These are phyloP conservation scores for Scaptodrosophila latifasciaeformis DNA, from an alignment of 2,888 invertebrate species.

Conservation along the genomic window DNA sequence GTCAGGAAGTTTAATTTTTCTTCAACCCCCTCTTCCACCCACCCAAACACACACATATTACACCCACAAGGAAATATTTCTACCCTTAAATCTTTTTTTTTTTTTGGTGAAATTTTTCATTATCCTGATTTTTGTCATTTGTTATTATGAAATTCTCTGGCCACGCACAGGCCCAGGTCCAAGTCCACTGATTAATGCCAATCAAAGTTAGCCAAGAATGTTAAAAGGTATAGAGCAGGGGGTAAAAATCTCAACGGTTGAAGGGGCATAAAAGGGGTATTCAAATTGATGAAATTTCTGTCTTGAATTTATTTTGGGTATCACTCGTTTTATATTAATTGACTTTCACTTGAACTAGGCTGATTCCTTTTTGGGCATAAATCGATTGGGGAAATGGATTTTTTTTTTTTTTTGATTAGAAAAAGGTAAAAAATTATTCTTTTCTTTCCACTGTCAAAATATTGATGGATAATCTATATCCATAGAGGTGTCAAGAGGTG, in stretches of 20 bases:
- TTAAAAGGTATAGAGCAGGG: not conserved
- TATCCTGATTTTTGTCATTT: too few species aligned
- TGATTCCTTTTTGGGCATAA: slow-evolving; percentile 5
- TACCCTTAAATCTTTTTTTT: not conserved
- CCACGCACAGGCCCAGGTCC: not conserved
- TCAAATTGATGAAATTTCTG: slow-evolving; percentile 22
- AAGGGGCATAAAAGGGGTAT: too few species aligned
- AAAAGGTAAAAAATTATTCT: too few species aligned
- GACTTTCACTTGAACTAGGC: slow-evolving; percentile 24
- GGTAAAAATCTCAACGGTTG: too few species aligned
- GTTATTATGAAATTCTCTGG: too few species aligned
- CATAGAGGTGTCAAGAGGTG: too few species aligned
- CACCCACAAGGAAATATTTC: too few species aligned
- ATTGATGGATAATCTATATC: too few species aligned
- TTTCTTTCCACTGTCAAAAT: too few species aligned
- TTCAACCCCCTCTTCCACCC: not conserved
- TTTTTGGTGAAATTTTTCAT: too few species aligned
- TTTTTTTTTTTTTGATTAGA: too few species aligned
- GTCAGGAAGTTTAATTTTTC: not conserved
- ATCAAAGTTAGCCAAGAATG: slow-evolving; percentile 22
- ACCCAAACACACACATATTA: not conserved
- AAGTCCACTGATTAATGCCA: slow-evolving; percentile 15
- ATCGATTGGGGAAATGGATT: slow-evolving; percentile 29
- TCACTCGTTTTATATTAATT: slow-evolving; percentile 26
- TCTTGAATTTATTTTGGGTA: not conserved